Evolutionary conservation across 2,113 vertebrate genomes (phyloP).

Genomic region (cattle (Bos taurus)): ARS-UCD2.0 NC_037348.1:7546001-7546500

Average conservation of each 20-base stretch:
- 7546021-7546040: neutral
- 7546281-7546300: neutral
- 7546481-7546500: neutral
- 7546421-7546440: neutral
- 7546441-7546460: neutral
- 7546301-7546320: neutral
- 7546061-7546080: rapidly evolving
- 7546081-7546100: neutral
- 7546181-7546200: neutral
- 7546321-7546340: neutral
- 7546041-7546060: neutral
- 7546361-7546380: neutral
- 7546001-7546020: rapidly evolving
- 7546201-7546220: neutral
- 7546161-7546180: neutral
- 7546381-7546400: neutral
- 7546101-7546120: neutral
- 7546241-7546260: neutral
- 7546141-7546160: neutral
- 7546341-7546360: too few species aligned
- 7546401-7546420: neutral
- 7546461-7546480: neutral
- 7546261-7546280: too few species aligned
- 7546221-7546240: neutral
- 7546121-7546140: neutral